Evolutionary conservation across 1,140 invertebrate species (phyloP), one percentile per base, ranked within the genome.

Genomic region (Brachionus rotundiformis): DNA sequence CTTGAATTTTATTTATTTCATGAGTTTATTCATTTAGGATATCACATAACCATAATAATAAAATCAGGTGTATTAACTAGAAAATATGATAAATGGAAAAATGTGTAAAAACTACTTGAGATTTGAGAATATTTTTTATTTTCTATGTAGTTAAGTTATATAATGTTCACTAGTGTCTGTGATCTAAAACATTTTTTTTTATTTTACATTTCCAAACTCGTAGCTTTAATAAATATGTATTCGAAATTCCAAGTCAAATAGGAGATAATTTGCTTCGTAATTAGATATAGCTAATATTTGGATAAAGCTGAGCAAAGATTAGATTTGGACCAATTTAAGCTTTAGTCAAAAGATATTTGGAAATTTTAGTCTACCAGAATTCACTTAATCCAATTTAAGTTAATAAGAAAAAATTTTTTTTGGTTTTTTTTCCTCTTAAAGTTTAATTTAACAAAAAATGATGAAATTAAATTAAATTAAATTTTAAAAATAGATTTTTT

Each of bases 121-220:
- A 13, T 63, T 63, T 63, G 29, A 63, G 29, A 63, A 63, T 63
- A 63, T 63, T 63, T 63, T 63, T 63, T 63, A 63, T 63, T 63
- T 63, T 63, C 29, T 63, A 29, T 63, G 61, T 63, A 63, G 61
- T 63, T n/a, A 63, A 63, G 61, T 63, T 63, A 63, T 63, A 63
- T 63, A 63, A 63, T 54, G 47, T 54, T 19, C 47, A 54, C 47
- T 54, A 54, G 47, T 54, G 47, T 54, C 47, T 54, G 23, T 19
- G 47, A 29, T 63, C 61, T 29, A 13, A 63, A 63, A 29, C 11
- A 29, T 63, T n/a, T n/a, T n/a, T n/a, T n/a, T n/a, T n/a, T n/a
- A n/a, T n/a, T 63, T 63, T 63, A 29, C 29, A 33, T 29, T 63
- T 63, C 25, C 29, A 27, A 27, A 13, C 16, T 29, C 29, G 61